These are phyloP conservation scores for Mobula birostris DNA, from an alignment of 2,113 vertebrate species.

Conservation along the genomic window DNA sequence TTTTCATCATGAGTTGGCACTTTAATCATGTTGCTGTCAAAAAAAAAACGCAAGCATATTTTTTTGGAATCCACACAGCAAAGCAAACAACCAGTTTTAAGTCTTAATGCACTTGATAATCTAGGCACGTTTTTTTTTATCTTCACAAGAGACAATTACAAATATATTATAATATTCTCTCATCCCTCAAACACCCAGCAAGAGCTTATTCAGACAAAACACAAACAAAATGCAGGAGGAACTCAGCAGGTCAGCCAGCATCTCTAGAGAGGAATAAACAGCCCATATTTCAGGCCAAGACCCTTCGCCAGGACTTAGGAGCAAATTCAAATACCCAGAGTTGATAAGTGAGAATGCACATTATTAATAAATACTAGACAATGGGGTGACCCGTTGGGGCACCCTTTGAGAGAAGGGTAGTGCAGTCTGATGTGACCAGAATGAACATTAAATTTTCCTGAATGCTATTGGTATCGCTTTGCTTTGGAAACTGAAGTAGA, in stretches of 20 bases:
- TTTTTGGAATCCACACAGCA: neutral
- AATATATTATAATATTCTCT: neutral
- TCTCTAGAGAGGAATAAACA: too few species aligned
- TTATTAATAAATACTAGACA: neutral
- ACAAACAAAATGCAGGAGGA: too few species aligned
- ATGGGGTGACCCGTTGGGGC: too few species aligned
- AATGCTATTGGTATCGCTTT: too few species aligned
- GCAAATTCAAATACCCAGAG: too few species aligned
- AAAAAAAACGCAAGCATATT: neutral
- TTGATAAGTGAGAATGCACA: neutral
- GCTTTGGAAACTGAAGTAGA: too few species aligned
- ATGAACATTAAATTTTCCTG: too few species aligned
- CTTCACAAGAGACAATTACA: neutral
- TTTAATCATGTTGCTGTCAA: slow-evolving; percentile 78
- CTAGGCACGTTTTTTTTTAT: neutral
- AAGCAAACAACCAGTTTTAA: neutral
- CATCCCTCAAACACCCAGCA: neutral
- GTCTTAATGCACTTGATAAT: neutral
- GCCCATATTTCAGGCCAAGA: too few species aligned
- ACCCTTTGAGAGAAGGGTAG: too few species aligned
- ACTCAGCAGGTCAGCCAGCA: too few species aligned
- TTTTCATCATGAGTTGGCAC: slow-evolving; percentile 65
- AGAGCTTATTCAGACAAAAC: neutral
- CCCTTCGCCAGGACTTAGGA: too few species aligned
- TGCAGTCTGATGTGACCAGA: too few species aligned